Percentiles rank a stretch among this genome's conserved stretches.
phyloP scores from a whole-genome alignment of 2,113 vertebrate genomes.

The Gracilinanus agilis region DNA sequence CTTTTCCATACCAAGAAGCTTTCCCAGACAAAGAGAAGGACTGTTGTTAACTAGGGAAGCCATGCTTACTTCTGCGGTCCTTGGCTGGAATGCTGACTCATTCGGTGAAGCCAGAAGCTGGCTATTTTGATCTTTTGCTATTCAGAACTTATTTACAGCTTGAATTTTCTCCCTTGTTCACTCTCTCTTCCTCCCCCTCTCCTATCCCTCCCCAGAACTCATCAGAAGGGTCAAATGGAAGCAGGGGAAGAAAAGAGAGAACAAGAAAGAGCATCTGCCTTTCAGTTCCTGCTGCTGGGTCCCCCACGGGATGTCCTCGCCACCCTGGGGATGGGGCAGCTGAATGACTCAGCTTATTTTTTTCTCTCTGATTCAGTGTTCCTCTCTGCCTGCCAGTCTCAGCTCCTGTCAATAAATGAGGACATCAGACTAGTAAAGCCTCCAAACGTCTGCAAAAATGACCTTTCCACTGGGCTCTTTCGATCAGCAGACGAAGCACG shows the following conservation, averaged over 20 bases:
- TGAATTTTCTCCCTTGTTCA: slow-evolving; percentile 61
- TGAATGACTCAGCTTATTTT: slow-evolving; percentile 74
- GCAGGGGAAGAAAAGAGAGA: not conserved
- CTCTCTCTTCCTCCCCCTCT: not conserved
- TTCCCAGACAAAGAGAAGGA: slow-evolving; percentile 73
- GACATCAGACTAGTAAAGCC: slow-evolving; percentile 68
- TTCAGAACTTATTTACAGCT: slow-evolving; percentile 68
- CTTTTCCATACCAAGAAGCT: slow-evolving; percentile 49
- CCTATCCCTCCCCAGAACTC: slow-evolving; percentile 7
- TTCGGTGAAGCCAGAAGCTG: slow-evolving; percentile 67
- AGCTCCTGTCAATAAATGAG: slow-evolving; percentile 76
- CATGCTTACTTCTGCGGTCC: slow-evolving; percentile 60
- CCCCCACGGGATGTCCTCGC: slow-evolving; percentile 53
- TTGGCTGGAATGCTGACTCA: slow-evolving; percentile 67
- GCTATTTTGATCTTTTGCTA: slow-evolving; percentile 74
- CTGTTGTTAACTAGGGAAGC: slow-evolving; percentile 41
- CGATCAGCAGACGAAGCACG: slow-evolving; percentile 67
- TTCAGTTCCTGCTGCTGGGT: slow-evolving; percentile 19
- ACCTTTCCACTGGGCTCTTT: slow-evolving; percentile 75
- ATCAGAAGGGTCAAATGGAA: slow-evolving; percentile 47
- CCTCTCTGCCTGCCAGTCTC: slow-evolving; percentile 75
- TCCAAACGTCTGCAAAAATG: slow-evolving; percentile 76
- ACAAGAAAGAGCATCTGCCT: not conserved
- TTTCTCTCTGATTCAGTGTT: slow-evolving; percentile 76
- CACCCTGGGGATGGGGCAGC: slow-evolving; percentile 67